Evolutionary conservation across 2,113 vertebrate genomes (phyloP), one percentile per base, ranked within the genome.

Genomic region (Austrofundulus limnaeus): DNA sequence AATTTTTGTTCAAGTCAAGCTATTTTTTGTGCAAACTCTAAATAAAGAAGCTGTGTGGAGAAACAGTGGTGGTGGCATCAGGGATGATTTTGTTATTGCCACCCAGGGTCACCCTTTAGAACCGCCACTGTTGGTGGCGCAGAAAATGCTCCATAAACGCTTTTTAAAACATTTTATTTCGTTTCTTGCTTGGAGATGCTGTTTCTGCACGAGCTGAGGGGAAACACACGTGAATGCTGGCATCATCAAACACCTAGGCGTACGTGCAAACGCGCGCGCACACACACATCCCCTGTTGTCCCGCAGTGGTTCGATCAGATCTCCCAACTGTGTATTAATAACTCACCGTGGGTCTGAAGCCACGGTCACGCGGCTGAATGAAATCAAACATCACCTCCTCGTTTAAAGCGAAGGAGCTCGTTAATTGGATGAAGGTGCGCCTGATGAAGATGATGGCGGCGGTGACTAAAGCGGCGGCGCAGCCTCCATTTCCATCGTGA

Each of bases 371-470:
- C 51, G 58, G 31, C 61, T 34, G 64, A 67, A 53, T 61, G 46
- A 78, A 50, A 50, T 70, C 82, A 20, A 76, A 65, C n/a, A n/a
- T n/a, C 52, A 61, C 80, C 66, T 86, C 82, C 80, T 85, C 82
- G 83, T 80, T 83, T 78, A 66, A 85, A 75, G n/a, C 80, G 9
- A 34, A 34, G 31, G 71, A 78, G 87, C 75, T 79, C 77, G 82
- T 68, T 89, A 88, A 88, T 85, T 88, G 89, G 82, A 82, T 75
- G 86, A 70, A 82, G 79, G 75, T 78, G 87, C 70, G 51, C 71
- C 59, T 78, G 84, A 88, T 81, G 83, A 78, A 56, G 78, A 76
- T 74, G 87, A 79, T 82, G 85, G 65, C 56, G 78, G n/a, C 52
- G 77, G 58, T 82, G 83, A 90, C 76, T 81, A 85, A 86, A 83